Percentiles rank a stretch among this genome's conserved stretches.
phyloP scores from a whole-genome alignment of 2,797 vertebrate species.

The Anguilla megastoma region DNA sequence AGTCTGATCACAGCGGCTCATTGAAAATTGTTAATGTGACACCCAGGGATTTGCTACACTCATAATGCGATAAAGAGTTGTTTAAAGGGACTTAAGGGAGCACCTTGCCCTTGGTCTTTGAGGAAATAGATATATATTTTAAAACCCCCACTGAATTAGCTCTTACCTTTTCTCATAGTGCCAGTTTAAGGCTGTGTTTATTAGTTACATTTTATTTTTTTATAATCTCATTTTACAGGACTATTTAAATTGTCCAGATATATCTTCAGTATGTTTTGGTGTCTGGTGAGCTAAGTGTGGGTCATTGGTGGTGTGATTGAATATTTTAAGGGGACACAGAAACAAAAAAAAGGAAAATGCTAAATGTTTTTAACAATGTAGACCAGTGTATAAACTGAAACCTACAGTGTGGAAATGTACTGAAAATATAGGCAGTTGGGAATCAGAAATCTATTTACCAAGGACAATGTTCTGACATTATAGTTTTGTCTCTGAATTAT shows the following conservation, averaged over 20 bases:
- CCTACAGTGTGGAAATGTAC: not conserved
- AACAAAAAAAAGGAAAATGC: not conserved
- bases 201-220: not conserved
- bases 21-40: conserved; percentile 48
- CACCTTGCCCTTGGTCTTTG: not conserved
- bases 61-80: conserved; percentile 46
- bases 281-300: not conserved
- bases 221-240: not conserved
- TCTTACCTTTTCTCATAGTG: not conserved
- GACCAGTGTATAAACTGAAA: not conserved
- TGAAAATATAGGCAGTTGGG: not conserved
- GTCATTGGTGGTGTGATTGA: not conserved
- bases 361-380: not conserved
- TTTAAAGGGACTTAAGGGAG: conserved; percentile 54
- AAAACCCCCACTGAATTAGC: not conserved
- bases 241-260: not conserved
- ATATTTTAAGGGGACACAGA: not conserved
- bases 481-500: conserved; percentile 3
- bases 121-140: conserved; percentile 22
- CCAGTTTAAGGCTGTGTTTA: not conserved
- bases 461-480: not conserved
- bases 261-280: not conserved
- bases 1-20: conserved; percentile 44
- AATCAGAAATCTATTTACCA: not conserved
- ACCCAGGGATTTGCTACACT: conserved; percentile 44